Base-by-base conservation (phyloP, 2,888 invertebrate species). In the Malacosoma neustria region DNA sequence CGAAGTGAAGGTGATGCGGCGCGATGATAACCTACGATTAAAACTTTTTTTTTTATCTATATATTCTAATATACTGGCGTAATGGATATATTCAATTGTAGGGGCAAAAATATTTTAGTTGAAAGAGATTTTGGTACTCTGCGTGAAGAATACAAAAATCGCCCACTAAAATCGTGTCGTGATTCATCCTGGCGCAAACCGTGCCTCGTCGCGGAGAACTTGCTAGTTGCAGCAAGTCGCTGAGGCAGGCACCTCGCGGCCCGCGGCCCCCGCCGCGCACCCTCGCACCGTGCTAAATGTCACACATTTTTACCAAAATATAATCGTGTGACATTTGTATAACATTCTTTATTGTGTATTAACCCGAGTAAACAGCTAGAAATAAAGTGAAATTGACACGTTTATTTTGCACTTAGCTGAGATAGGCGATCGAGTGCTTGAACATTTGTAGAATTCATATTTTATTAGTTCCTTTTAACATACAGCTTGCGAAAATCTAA, bases 141-240 rank as follows among this genome's bases (percentile, higher is more conserved):
- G 40, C 29, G 12, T 3, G 22, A 13, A 49, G 72, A 77, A 80
- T 80, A 81, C 47, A 81, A 85, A 84, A 82, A 81, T 79, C 82
- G 43, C 76, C 73, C 82, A 81, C 84, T 82, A 82, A 77, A 60
- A 55, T 64, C 51, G 62, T 61, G 57, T 71, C 58, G 65, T 61
- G 59, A 61, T 54, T 68, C 66, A 55, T 64, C 61, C 57, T 68
- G 68, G 77, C 74, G 76, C 66, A 59, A 47, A 54, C 57, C 51
- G 75, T 72, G 69, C 77, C 85, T 82, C 54, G 49, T 46, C 56
- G 77, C 85, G 38, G 71, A 40, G 79, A 84, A 84, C 85, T 85
- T 85, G 85, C 85, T 84, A 48, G 50, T 46, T 45, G 55, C 64
- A 82, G 85, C 82, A 85, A 85, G 84, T 84, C 81, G 84, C 80